Conservation (phyloP, 2,797 vertebrate species). For the Balearica regulorum region DNA sequence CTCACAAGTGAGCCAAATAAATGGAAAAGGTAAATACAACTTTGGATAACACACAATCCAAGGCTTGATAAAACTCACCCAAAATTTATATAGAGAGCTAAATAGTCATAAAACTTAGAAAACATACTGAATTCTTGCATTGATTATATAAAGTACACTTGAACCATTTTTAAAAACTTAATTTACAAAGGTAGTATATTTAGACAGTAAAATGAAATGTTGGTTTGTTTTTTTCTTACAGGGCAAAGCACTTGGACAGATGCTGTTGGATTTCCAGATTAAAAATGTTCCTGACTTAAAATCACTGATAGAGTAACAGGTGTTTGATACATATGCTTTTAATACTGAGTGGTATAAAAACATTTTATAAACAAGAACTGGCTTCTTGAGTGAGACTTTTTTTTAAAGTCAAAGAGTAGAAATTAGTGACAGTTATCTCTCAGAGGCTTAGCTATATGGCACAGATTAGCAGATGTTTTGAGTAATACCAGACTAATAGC, state of each 20-base stretch:
- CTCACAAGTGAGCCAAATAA: neutral
- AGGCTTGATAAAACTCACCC: neutral
- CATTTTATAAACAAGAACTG: slow-evolving; percentile 15
- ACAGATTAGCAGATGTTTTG: slow-evolving; percentile 18
- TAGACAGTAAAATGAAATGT: neutral
- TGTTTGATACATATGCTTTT: neutral
- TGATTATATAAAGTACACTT: neutral
- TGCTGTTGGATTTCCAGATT: slow-evolving; percentile 86
- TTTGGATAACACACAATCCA: neutral
- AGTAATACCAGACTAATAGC: slow-evolving; percentile 27
- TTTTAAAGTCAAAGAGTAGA: neutral
- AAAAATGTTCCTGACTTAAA: slow-evolving; percentile 85
- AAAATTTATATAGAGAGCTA: neutral
- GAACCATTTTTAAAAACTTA: neutral
- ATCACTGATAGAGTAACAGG: slow-evolving; percentile 79
- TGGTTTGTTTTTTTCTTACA: slow-evolving; percentile 40
- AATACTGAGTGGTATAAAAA: slow-evolving; percentile 24
- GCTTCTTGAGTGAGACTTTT: neutral
- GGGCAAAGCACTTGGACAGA: slow-evolving; percentile 88
- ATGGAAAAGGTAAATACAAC: neutral
- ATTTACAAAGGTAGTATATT: neutral
- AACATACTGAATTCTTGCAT: neutral
- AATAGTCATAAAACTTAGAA: neutral
- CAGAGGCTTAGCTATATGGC: neutral
- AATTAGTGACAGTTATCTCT: slow-evolving; percentile 20